Percentiles rank a stretch among this genome's conserved stretches.
Evolutionary conservation across 2,888 invertebrate genomes (phyloP).

Genomic region (Tillus elongatus): DNA sequence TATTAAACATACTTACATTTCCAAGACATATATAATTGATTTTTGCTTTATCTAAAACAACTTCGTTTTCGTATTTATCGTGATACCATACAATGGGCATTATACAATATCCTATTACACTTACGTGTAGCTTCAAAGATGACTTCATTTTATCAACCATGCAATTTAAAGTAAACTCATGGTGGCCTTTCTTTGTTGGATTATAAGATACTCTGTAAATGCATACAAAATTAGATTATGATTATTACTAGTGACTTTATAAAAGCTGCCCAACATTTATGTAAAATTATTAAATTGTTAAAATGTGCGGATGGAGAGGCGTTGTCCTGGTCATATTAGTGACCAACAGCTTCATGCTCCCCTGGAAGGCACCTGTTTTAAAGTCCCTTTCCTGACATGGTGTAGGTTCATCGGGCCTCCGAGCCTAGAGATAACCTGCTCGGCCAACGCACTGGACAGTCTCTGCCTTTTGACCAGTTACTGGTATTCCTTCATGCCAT

Average conservation of each 20-base stretch:
- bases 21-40: slow-evolving; percentile 39
- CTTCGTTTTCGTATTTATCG: slow-evolving; percentile 23
- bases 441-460: too few relatives aligned
- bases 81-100: slow-evolving; percentile 45
- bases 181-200: slow-evolving; percentile 47
- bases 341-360: too few relatives aligned
- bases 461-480: too few relatives aligned
- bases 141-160: slow-evolving; percentile 45
- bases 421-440: too few relatives aligned
- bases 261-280: too few relatives aligned
- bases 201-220: slow-evolving; percentile 46
- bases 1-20: slow-evolving; percentile 29
- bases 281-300: too few relatives aligned
- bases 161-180: slow-evolving; percentile 50
- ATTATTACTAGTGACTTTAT: too few relatives aligned
- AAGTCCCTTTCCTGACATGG: too few relatives aligned
- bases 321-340: too few relatives aligned
- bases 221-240: not conserved
- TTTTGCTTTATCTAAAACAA: slow-evolving; percentile 26
- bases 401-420: too few relatives aligned
- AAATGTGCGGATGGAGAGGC: not conserved
- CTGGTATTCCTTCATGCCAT: too few relatives aligned
- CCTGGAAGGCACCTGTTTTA: too few relatives aligned
- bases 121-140: slow-evolving; percentile 45
- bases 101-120: slow-evolving; percentile 47